phyloP scores from a whole-genome alignment of 2,888 invertebrate genomes.

The Fragum whitleyi region DNA sequence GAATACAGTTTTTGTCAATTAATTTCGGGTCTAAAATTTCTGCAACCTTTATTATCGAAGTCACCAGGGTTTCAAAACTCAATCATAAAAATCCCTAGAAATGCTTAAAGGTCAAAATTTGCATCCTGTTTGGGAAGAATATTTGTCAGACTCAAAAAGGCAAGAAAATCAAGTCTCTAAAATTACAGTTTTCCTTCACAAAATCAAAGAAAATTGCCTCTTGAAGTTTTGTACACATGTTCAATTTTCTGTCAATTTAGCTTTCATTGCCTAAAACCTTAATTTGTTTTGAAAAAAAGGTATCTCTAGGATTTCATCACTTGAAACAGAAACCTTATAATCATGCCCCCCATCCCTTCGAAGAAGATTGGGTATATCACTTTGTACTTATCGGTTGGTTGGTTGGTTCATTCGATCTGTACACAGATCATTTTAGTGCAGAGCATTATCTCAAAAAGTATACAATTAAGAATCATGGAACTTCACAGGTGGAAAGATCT shows the following conservation, averaged over 20 bases:
- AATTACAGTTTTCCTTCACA: not conserved
- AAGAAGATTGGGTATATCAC: too few species aligned
- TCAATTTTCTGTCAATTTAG: not conserved
- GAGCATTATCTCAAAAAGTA: too few species aligned
- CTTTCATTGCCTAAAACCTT: too few species aligned
- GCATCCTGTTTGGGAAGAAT: not conserved
- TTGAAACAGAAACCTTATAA: too few species aligned
- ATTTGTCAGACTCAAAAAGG: constrained; percentile 1
- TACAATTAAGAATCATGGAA: too few species aligned
- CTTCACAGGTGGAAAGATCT: too few species aligned
- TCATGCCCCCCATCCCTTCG: too few species aligned
- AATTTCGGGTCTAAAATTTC: not conserved
- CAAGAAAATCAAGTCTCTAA: not conserved
- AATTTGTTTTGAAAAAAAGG: too few species aligned
- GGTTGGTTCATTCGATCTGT: too few species aligned
- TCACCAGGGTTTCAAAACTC: not conserved
- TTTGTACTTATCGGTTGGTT: too few species aligned
- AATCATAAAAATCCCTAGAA: not conserved
- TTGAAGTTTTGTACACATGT: not conserved
- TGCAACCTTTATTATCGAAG: not conserved
- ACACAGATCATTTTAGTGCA: too few species aligned
- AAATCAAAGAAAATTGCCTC: not conserved
- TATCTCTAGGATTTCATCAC: too few species aligned
- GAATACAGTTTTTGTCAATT: not conserved
- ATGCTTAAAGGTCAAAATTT: not conserved